Evolutionary conservation across 1,140 invertebrate genomes (phyloP).

Genomic region (Ladona fulva): DNA sequence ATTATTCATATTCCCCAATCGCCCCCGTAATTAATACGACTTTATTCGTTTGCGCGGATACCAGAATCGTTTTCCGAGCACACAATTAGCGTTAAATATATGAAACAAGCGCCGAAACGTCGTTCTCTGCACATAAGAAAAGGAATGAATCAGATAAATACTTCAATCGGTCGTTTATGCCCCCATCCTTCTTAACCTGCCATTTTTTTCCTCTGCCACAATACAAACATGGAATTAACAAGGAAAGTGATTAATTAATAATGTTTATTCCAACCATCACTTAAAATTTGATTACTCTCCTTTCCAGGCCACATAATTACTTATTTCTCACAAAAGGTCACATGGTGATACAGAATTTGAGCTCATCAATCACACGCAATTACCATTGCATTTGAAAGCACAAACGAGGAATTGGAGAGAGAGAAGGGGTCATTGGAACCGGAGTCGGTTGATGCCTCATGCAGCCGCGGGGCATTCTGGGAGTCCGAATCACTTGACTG

Average conservation of each 20-base stretch:
- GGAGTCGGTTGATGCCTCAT: background rate
- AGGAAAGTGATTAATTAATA: background rate
- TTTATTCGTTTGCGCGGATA: no score
- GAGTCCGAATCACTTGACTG: constrained; percentile 3
- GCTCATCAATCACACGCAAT: constrained; percentile 3
- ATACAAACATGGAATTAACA: background rate
- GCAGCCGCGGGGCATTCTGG: background rate
- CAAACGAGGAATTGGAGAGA: background rate
- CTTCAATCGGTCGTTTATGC: no score
- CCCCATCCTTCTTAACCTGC: no score
- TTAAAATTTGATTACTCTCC: constrained; percentile 3
- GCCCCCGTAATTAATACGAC: no score
- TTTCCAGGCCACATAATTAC: background rate
- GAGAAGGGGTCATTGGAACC: background rate
- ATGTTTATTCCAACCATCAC: constrained; percentile 1
- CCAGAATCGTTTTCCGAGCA: no score
- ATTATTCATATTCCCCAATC: no score
- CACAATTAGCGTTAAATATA: no score
- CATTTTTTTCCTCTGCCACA: background rate
- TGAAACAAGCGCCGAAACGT: no score
- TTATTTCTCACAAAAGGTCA: background rate
- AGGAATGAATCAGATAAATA: no score
- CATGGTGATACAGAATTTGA: background rate
- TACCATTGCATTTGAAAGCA: background rate
- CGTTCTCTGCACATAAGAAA: no score